Evolutionary conservation across 2,113 vertebrate species (phyloP), one percentile per base, ranked within the genome.

Genomic region (Hemichromis elongatus): DNA sequence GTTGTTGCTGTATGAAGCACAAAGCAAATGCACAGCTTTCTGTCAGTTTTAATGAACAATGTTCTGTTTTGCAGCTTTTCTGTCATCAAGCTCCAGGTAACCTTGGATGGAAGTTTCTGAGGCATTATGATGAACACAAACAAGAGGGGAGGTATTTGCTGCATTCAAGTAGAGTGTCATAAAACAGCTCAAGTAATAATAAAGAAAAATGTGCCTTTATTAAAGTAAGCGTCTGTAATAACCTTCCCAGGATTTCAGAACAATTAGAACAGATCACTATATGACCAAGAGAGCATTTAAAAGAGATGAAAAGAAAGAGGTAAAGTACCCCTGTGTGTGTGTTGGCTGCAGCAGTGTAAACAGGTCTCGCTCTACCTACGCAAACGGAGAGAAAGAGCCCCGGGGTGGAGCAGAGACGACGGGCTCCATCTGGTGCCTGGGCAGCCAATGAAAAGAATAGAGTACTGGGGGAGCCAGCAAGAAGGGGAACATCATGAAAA

Each of bases 401-500:
- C 16, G 88, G 89, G 94, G 94, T 95, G 92, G 91, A 93, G 94
- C 90, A 86, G 89, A 91, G 89, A 90, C 86, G 86, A 86, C 47
- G 83, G 85, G 79, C 88, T 95, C 95, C 95, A 96, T 96, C 96
- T 96, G 96, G 90, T 68, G 55, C 81, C 81, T 80, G 91, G 94
- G 95, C 94, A 95, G 81, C 88, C 79, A 92, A 94, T 95, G 90
- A 95, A 95, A 94, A 95, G 94, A 92, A 91, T 24, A 19, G 79
- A 90, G 88, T 78, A 79, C 63, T 40, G 82, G 81, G 86, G 61
- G 79, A 80, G 93, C 91, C 95, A 94, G 84, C 86, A 89, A 90
- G 89, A 92, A 90, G 81, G 80, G 88, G 88, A 88, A 88, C 91
- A 91, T 90, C 91, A 93, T 93, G 90, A 94, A 94, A 93, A 89